Base-by-base conservation (phyloP, 2,888 invertebrate species). In the Physocephala rufipes region DNA sequence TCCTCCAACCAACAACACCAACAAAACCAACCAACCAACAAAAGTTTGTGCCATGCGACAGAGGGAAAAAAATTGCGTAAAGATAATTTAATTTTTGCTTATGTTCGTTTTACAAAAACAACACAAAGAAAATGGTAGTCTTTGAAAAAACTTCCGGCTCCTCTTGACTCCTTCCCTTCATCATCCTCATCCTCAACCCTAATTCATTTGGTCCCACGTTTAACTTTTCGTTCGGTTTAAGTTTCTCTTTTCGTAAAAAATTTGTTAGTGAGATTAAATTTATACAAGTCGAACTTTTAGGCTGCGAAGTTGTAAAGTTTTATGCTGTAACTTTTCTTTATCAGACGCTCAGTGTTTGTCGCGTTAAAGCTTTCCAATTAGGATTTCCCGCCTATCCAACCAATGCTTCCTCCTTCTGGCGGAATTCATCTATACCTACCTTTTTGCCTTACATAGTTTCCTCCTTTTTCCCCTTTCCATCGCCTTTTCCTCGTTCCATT, bases 201-300 rank as follows among this genome's bases (percentile, higher is more conserved):
- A 43, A 53, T 53, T 28, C 65, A 45, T n/a, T 4, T 21, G 13
- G 19, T 53, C 13, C 53, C 30, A 21, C 19, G 13, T 62, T 19
- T 3, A 45, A 64, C 26, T 64, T 19, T 64, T 49, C 24, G 43
- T n/a, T n/a, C n/a, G 26, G 58, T 19, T 53, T 9, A 64, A 26
- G 21, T 26, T 64, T 61, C 16, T 61, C 49, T 61, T 19, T 7
- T 26, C 51, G 28, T 58, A 19, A 47, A n/a, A 45, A 59, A 28
- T 47, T 12, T 47, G 19, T 26, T 30, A 47, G 43, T 47, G 51
- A 65, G 70, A 70, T 70, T 70, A 70, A 69, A 70, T 58, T 65
- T 59, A 59, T 59, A 51, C 59, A 53, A 53, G 30, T 5, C 47
- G 49, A 70, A 70, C 70, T 70, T 70, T 65, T 36, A 43, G 2